Evolutionary conservation across 2,797 vertebrate genomes (phyloP).

Genomic region (Sebastes diploproa): DNA sequence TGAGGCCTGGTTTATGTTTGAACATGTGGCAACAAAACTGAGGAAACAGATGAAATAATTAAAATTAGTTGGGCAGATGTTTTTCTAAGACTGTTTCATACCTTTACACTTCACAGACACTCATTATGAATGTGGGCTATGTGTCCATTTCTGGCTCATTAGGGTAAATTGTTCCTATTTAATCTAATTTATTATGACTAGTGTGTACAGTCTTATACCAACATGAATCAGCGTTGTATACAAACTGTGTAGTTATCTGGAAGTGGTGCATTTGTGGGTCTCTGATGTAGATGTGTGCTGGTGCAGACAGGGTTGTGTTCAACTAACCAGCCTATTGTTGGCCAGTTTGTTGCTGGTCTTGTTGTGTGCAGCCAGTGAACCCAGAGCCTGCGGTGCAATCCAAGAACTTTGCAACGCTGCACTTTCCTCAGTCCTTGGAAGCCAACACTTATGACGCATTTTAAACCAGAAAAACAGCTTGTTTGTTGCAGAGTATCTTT

Average conservation of each 20-base stretch:
- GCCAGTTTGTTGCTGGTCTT: conserved; percentile 10
- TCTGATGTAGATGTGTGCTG: neutral
- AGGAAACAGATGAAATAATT: neutral
- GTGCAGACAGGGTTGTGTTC: neutral
- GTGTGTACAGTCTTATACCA: neutral
- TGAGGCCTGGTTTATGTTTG: neutral
- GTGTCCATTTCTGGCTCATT: neutral
- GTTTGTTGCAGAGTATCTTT: conserved; percentile 23
- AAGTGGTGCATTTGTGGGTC: neutral
- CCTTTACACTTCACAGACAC: neutral
- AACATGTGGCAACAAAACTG: neutral
- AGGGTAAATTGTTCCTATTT: neutral
- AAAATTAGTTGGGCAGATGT: neutral
- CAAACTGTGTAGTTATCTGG: neutral
- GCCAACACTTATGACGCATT: conserved; percentile 29
- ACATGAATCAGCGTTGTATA: neutral
- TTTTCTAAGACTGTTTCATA: neutral
- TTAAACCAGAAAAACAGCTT: conserved; percentile 36
- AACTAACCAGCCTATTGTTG: neutral
- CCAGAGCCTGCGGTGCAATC: conserved; percentile 22
- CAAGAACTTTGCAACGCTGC: conserved; percentile 38
- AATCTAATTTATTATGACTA: neutral
- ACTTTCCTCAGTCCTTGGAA: conserved; percentile 21
- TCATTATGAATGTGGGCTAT: neutral
- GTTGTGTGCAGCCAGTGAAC: conserved; percentile 30